Conservation (phyloP, 2,888 invertebrate genomes). For the Hypomecis atomaria region DNA sequence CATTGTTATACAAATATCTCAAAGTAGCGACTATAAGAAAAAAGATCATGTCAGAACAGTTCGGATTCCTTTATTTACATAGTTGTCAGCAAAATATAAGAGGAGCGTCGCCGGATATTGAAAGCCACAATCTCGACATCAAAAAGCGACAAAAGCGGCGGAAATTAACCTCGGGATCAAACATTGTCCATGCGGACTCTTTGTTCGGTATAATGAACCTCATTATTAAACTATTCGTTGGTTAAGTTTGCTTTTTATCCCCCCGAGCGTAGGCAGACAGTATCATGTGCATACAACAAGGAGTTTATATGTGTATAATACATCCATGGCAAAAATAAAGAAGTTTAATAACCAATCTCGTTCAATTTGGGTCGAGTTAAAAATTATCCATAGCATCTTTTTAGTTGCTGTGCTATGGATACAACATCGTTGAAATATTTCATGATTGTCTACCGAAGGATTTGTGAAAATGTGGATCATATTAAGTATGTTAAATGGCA, state of each 20-base stretch:
- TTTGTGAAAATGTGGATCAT: too few relatives aligned
- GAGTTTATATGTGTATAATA: too few relatives aligned
- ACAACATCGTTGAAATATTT: too few relatives aligned
- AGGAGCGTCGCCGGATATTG: slow-evolving; percentile 44
- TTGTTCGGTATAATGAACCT: slow-evolving; percentile 47
- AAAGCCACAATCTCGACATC: slow-evolving; percentile 47
- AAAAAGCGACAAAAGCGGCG: slow-evolving; percentile 50
- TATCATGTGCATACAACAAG: neutral
- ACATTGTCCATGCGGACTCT: slow-evolving; percentile 45
- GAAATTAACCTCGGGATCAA: slow-evolving; percentile 54
- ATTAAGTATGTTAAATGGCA: too few relatives aligned
- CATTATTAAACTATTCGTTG: slow-evolving; percentile 45
- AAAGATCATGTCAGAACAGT: neutral
- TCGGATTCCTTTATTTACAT: slow-evolving; percentile 39
- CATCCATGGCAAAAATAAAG: too few relatives aligned
- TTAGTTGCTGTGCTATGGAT: too few relatives aligned
- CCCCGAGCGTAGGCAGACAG: neutral
- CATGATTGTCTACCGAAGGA: too few relatives aligned
- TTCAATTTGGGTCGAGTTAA: too few relatives aligned
- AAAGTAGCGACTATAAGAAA: neutral
- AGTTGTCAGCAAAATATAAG: slow-evolving; percentile 41
- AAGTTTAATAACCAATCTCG: too few relatives aligned
- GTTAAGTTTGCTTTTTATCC: slow-evolving; percentile 10
- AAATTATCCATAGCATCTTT: too few relatives aligned
- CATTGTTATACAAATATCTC: too few relatives aligned